A percentile compares a stretch with the other conserved stretches of the same genome.
Evolutionary conservation across 2,113 vertebrate genomes (phyloP).

Genomic region (Otocyon megalotis): DNA sequence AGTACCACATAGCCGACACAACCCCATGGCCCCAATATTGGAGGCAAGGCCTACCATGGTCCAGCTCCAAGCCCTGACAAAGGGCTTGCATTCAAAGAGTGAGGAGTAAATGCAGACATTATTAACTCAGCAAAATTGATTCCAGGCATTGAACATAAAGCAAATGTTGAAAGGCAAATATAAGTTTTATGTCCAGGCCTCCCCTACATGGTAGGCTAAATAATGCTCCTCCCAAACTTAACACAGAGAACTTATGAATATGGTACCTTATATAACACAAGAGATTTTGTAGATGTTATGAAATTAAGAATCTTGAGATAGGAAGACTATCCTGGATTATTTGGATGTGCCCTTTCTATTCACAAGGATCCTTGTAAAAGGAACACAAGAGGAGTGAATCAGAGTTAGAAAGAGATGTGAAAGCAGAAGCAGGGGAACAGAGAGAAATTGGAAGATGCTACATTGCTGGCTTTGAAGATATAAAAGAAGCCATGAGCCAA

Average conservation of each 20-base stretch:
- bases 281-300: background rate
- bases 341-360: background rate
- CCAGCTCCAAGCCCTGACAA: background rate
- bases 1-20: background rate
- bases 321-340: slow-evolving; percentile 36
- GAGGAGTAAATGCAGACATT: background rate
- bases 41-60: background rate
- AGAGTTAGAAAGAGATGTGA: background rate
- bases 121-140: background rate
- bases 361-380: background rate
- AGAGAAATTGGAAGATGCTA: background rate
- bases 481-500: slow-evolving; percentile 1
- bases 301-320: background rate
- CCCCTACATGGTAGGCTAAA: background rate
- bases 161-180: slow-evolving; percentile 19
- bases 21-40: background rate
- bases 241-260: background rate
- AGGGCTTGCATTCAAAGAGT: background rate
- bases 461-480: background rate
- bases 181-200: slow-evolving; percentile 15
- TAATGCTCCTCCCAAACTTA: background rate
- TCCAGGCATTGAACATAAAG: background rate
- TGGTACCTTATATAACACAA: background rate
- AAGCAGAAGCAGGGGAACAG: background rate
- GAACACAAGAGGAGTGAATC: background rate